Evolutionary conservation across 2,113 vertebrate genomes (phyloP).

Genomic region (Lipotes vexillifer): DNA sequence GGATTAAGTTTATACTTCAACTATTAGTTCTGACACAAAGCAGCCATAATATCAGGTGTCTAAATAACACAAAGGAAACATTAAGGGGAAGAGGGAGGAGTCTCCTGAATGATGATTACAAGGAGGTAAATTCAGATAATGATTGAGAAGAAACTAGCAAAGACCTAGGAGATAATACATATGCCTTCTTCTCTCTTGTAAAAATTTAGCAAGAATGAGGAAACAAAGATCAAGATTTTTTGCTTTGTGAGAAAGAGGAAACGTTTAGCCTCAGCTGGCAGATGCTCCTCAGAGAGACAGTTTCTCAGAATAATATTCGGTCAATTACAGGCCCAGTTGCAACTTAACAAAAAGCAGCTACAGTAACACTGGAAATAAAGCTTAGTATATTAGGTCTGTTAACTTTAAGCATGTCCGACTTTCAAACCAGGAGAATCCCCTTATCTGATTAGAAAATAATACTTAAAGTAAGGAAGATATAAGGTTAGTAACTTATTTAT

Average conservation of each 20-base stretch:
- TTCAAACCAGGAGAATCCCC: not conserved
- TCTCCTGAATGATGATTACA: not conserved
- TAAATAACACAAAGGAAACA: not conserved
- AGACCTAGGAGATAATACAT: not conserved
- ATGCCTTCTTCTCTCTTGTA: not conserved
- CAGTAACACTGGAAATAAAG: not conserved
- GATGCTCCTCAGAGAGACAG: not conserved
- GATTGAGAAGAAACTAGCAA: not conserved
- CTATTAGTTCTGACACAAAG: not conserved
- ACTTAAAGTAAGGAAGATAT: not conserved
- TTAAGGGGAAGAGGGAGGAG: not conserved
- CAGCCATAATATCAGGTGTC: not conserved
- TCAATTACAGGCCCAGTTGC: not conserved
- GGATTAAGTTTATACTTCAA: not conserved
- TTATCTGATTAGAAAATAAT: constrained; percentile 31
- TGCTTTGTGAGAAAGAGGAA: not conserved
- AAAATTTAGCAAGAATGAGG: not conserved
- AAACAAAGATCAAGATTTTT: not conserved
- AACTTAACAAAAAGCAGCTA: not conserved
- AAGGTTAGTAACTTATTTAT: not conserved
- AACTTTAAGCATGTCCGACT: not conserved
- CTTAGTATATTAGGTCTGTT: not conserved
- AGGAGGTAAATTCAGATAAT: not conserved
- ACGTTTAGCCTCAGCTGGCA: not conserved
- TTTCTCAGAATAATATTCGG: not conserved